Percentiles rank a stretch among this genome's conserved stretches.
These are phyloP conservation scores for Cydia splendana DNA, from an alignment of 1,140 invertebrate genomes.

Conservation along the genomic window DNA sequence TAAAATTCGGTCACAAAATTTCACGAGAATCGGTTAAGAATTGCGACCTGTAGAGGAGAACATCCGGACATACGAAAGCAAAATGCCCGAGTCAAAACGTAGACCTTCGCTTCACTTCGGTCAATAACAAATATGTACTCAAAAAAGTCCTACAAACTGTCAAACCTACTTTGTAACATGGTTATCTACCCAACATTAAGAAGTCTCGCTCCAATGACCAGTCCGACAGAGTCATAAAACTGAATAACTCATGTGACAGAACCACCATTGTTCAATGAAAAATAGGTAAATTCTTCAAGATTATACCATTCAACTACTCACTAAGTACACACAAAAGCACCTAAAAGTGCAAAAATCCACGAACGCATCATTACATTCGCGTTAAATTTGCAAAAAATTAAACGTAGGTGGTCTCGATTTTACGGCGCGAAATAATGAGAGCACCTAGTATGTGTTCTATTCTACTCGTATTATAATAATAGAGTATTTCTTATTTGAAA, in stretches of 20 bases:
- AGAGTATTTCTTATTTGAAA: conserved; percentile 41
- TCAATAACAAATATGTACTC: too few species aligned
- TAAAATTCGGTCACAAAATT: too few species aligned
- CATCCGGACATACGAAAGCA: too few species aligned
- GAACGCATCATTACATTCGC: conserved; percentile 73
- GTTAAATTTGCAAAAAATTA: conserved; percentile 58
- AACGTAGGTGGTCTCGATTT: conserved; percentile 71
- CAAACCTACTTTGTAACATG: background rate
- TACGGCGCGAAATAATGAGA: conserved; percentile 72
- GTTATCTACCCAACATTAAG: background rate
- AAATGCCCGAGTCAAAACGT: too few species aligned
- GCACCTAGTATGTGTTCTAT: conserved; percentile 66
- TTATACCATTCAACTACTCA: conserved; percentile 34
- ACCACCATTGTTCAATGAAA: conserved; percentile 24
- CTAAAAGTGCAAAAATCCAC: conserved; percentile 61
- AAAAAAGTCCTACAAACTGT: background rate
- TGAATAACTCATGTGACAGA: conserved; percentile 23
- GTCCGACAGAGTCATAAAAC: conserved; percentile 23
- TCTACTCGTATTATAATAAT: conserved; percentile 73
- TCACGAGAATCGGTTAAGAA: too few species aligned
- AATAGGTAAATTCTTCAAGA: conserved; percentile 32
- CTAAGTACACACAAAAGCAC: conserved; percentile 50
- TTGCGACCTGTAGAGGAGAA: too few species aligned
- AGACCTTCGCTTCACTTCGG: too few species aligned
- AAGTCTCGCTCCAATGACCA: conserved; percentile 22